Conservation (phyloP, 2,797 vertebrate genomes). For the Diplodus sargus region DNA sequence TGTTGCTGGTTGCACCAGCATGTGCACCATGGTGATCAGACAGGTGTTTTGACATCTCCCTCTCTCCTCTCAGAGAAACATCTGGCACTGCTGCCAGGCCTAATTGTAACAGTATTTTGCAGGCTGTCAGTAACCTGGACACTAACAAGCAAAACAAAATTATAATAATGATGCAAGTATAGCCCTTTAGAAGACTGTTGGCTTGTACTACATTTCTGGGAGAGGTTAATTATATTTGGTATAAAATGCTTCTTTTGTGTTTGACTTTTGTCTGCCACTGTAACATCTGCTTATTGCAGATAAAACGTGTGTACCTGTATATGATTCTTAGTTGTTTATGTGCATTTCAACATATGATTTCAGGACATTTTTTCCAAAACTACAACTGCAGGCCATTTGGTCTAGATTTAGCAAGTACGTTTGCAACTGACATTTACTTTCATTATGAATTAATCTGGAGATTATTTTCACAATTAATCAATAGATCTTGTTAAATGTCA, state of each 20-base stretch:
- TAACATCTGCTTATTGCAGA: not conserved
- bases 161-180: conserved; percentile 73
- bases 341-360: not conserved
- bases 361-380: not conserved
- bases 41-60: conserved; percentile 86
- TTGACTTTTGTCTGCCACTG: conserved; percentile 19
- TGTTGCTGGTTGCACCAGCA: conserved; percentile 72
- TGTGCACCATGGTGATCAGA: conserved; percentile 81
- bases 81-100: conserved; percentile 82
- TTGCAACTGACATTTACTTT: not conserved
- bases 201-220: conserved; percentile 25
- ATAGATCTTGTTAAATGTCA: too few relatives aligned
- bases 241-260: conserved; percentile 42
- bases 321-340: not conserved
- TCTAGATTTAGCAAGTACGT: not conserved
- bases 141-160: conserved; percentile 80
- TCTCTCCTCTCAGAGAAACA: conserved; percentile 82
- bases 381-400: not conserved
- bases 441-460: too few relatives aligned
- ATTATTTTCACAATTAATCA: too few relatives aligned
- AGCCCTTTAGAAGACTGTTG: conserved; percentile 50
- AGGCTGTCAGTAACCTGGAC: conserved; percentile 82
- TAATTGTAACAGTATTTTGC: conserved; percentile 82
- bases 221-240: conserved; percentile 31
- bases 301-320: not conserved